Conservation (phyloP, 2,888 invertebrate genomes). For the Lepeophtheirus nordmannii region DNA sequence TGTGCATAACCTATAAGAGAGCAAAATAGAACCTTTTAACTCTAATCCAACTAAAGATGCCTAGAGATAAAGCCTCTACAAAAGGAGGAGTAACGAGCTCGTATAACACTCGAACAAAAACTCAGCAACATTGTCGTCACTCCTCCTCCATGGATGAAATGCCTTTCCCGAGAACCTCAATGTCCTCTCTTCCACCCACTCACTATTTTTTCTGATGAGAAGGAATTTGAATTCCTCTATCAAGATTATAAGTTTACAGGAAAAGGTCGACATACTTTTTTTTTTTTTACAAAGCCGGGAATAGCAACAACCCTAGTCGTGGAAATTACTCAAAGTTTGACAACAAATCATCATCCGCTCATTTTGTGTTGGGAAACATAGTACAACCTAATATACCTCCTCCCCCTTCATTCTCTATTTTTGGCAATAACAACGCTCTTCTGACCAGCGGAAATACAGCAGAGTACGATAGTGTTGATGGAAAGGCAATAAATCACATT, state of each 20-base stretch:
- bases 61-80: no score
- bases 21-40: no score
- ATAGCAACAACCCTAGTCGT: not conserved
- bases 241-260: slow-evolving; percentile 84
- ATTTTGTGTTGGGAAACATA: no score
- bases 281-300: not conserved
- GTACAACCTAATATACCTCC: no score
- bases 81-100: no score
- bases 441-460: not conserved
- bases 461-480: slow-evolving; percentile 1
- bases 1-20: no score
- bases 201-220: slow-evolving; percentile 87
- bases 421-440: not conserved
- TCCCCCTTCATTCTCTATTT: not conserved
- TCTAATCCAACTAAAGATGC: no score
- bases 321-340: not conserved
- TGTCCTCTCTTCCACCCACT: slow-evolving; percentile 28
- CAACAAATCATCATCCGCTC: not conserved
- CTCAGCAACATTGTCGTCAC: no score
- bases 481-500: not conserved
- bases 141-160: no score
- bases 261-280: slow-evolving; percentile 63
- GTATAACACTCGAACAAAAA: no score
- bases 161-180: no score
- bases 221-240: slow-evolving; percentile 87